Evolutionary conservation across 2,113 vertebrate genomes (phyloP).

Genomic region (Oceanodroma tethys): DNA sequence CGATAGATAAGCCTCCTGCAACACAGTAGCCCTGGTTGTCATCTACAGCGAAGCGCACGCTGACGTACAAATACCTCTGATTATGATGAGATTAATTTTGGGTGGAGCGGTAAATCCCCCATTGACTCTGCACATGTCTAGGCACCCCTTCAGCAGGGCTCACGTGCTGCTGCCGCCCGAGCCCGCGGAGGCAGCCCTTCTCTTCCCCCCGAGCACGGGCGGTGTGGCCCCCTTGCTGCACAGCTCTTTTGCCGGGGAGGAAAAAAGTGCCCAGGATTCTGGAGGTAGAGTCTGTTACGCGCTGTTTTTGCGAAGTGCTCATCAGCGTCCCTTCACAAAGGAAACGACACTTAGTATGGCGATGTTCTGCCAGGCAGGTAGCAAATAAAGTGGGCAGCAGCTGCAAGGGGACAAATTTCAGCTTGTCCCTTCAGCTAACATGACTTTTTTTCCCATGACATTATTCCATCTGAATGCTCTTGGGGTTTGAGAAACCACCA

Average conservation of each 20-base stretch:
- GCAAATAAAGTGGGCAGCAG: neutral
- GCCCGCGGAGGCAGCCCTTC: neutral
- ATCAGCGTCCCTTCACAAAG: neutral
- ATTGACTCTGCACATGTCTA: neutral
- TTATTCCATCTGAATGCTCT: neutral
- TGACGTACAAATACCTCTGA: neutral
- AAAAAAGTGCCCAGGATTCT: neutral
- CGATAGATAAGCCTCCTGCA: neutral
- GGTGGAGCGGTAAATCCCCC: neutral
- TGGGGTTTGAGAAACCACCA: neutral
- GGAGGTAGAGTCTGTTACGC: fast-evolving
- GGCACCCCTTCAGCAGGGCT: neutral
- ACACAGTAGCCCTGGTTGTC: neutral
- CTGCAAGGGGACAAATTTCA: neutral
- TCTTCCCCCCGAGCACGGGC: fast-evolving
- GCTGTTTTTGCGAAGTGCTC: neutral
- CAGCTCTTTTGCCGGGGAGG: neutral
- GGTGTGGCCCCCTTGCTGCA: fast-evolving
- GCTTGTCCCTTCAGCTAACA: neutral
- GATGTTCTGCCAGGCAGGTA: neutral
- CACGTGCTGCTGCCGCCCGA: neutral
- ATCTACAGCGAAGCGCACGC: neutral
- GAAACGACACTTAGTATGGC: fast-evolving
- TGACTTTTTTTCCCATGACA: neutral
- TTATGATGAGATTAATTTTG: neutral